Percentiles rank a stretch among this genome's conserved stretches.
Conservation (phyloP, 1,140 invertebrate genomes). For the Gerris buenoi region DNA sequence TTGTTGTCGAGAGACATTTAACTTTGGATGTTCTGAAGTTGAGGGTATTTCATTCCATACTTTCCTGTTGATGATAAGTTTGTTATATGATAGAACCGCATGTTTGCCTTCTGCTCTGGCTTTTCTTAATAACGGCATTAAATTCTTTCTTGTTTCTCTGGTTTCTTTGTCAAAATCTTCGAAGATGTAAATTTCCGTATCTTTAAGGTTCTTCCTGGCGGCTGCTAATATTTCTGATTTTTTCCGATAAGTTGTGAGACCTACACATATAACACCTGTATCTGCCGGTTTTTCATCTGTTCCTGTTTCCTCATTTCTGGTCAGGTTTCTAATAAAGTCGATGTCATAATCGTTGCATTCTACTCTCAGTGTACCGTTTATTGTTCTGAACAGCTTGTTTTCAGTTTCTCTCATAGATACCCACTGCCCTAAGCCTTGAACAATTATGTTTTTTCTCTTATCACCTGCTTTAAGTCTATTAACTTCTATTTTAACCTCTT, state of each 20-base stretch:
- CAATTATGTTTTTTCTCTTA: not conserved
- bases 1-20: too few species aligned
- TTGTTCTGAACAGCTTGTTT: not conserved
- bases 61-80: not conserved
- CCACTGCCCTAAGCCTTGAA: not conserved
- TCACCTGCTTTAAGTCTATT: not conserved
- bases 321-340: not conserved
- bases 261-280: not conserved
- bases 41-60: not conserved
- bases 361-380: not conserved
- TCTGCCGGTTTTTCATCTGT: not conserved
- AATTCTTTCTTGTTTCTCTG: not conserved
- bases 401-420: not conserved
- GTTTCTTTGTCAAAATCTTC: not conserved
- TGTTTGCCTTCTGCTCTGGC: not conserved
- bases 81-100: not conserved
- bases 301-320: not conserved
- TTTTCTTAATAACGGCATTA: not conserved
- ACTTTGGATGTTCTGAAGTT: not conserved
- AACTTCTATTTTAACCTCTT: not conserved
- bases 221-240: not conserved
- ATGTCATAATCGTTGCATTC: not conserved
- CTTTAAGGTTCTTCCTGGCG: not conserved
- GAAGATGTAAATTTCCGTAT: not conserved
- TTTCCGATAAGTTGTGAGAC: not conserved